Percentiles rank a stretch among this genome's conserved stretches.
These are phyloP conservation scores for Decapterus maruadsi DNA, from an alignment of 2,797 vertebrate genomes.

Conservation along the genomic window DNA sequence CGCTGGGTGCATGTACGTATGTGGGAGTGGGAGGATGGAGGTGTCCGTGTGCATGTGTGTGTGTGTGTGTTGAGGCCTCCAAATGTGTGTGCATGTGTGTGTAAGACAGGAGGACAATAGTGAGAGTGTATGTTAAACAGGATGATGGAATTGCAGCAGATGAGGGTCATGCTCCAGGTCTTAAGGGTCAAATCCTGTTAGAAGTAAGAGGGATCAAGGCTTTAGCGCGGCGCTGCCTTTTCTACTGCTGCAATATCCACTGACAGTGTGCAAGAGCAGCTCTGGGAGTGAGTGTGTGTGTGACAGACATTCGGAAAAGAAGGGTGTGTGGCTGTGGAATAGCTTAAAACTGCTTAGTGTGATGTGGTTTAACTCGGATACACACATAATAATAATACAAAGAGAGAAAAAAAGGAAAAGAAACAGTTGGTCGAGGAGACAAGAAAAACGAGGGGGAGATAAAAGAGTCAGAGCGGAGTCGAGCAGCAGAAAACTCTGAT, in stretches of 20 bases:
- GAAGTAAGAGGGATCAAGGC: slow-evolving; percentile 82
- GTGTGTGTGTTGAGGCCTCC: neutral
- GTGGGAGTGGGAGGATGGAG: slow-evolving; percentile 18
- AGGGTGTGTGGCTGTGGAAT: slow-evolving; percentile 16
- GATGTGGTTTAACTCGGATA: slow-evolving; percentile 19
- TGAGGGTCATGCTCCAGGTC: slow-evolving; percentile 81
- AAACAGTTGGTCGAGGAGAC: neutral
- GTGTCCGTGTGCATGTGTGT: slow-evolving; percentile 12
- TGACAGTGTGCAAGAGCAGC: slow-evolving; percentile 63
- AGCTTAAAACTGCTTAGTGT: slow-evolving; percentile 12
- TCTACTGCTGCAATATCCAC: slow-evolving; percentile 67
- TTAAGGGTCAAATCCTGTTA: slow-evolving; percentile 88
- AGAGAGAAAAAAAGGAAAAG: neutral
- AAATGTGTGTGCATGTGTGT: slow-evolving; percentile 20
- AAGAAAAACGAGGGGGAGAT: neutral
- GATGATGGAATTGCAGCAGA: slow-evolving; percentile 78
- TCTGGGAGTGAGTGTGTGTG: slow-evolving; percentile 18
- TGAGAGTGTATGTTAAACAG: slow-evolving; percentile 78
- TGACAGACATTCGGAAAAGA: neutral
- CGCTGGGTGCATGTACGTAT: slow-evolving; percentile 19
- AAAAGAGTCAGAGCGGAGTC: neutral
- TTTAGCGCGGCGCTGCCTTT: slow-evolving; percentile 66
- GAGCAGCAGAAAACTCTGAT: no score
- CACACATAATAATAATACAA: neutral
- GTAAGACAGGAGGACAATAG: slow-evolving; percentile 66